Evolutionary conservation across 2,113 vertebrate species (phyloP).

Genomic region (Thomomys bottae): DNA sequence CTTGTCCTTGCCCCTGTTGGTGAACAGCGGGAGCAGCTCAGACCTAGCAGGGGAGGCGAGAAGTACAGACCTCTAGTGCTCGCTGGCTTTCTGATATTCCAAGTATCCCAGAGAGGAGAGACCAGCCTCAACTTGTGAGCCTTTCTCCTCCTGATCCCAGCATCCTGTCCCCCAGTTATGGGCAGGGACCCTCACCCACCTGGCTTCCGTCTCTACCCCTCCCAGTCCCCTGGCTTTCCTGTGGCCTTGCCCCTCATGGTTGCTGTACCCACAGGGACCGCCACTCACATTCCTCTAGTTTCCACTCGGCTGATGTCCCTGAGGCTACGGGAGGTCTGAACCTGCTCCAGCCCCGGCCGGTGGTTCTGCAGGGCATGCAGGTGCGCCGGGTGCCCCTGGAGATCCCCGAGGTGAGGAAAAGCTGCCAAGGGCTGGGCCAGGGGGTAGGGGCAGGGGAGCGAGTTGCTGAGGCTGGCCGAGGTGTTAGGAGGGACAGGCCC

Average conservation of each 20-base stretch:
- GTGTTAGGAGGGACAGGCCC: background rate
- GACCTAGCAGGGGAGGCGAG: background rate
- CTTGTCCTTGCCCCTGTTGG: too few relatives aligned
- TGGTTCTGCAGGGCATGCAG: conserved; percentile 94
- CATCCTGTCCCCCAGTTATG: background rate
- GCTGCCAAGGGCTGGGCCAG: background rate
- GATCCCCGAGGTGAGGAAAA: conserved; percentile 88
- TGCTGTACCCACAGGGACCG: conserved; percentile 84
- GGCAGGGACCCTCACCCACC: background rate
- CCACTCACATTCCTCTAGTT: conserved; percentile 94
- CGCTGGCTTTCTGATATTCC: conserved; percentile 82
- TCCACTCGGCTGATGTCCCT: conserved; percentile 92
- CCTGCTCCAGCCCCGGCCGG: conserved; percentile 90
- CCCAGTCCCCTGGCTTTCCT: accelerated
- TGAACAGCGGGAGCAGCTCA: background rate
- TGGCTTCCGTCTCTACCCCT: background rate
- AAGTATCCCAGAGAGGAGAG: conserved; percentile 63
- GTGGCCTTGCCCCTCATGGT: background rate
- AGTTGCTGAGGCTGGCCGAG: background rate
- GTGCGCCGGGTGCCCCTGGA: conserved; percentile 93
- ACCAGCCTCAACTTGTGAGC: background rate
- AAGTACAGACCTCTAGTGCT: background rate
- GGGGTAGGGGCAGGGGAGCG: too few relatives aligned
- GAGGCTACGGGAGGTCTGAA: conserved; percentile 88
- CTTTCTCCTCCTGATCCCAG: background rate